Evolutionary conservation across 2,888 invertebrate genomes (phyloP), one percentile per base, ranked within the genome.

Genomic region (Pogonocherus hispidulus): DNA sequence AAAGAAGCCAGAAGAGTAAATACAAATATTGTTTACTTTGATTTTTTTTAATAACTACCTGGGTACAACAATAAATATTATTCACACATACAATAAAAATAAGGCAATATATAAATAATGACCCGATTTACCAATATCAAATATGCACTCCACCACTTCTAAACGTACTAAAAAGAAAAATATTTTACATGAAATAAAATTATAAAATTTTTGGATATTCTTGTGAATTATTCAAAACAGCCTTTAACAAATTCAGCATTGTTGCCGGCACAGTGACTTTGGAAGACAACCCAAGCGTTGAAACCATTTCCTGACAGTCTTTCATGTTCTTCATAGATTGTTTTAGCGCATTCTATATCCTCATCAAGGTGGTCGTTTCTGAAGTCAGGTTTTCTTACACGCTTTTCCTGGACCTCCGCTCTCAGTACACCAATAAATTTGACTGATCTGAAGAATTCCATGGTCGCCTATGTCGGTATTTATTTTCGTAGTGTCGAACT

Each of bases 241-340:
- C 73, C 67, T 57, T 63, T 23, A 1, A 60, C 51, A 37, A 73
- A 70, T 5, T 62, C 64, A 4, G 44, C 57, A 19, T 71, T 72
- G 71, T 87, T 86, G 35, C 85, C 82, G 52, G 86, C 87, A 77
- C 93, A 92, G 78, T 90, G 87, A 0, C 87, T 86, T 0, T 88
- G 87, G 79, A 93, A 93, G 1, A 92, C 92, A 0, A 90, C 89
- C 93, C 93, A 93, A 0, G 93, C 93, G 27, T 88, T 88, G 81
- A 92, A 93, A 0, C 93, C 93, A 80, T 93, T 87, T 0, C 93
- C 93, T 5, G 90, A 90, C 1, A 93, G 83, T 1, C 89, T 84
- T 16, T 90, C 88, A 80, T 93, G 93, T 76, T 92, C 92, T 14
- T 90, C 87, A 79, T 89, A 88, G 59, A 94, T 90, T 46, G 85